phyloP scores from a whole-genome alignment of 1,140 invertebrate species.

The Saccostrea cuccullata region DNA sequence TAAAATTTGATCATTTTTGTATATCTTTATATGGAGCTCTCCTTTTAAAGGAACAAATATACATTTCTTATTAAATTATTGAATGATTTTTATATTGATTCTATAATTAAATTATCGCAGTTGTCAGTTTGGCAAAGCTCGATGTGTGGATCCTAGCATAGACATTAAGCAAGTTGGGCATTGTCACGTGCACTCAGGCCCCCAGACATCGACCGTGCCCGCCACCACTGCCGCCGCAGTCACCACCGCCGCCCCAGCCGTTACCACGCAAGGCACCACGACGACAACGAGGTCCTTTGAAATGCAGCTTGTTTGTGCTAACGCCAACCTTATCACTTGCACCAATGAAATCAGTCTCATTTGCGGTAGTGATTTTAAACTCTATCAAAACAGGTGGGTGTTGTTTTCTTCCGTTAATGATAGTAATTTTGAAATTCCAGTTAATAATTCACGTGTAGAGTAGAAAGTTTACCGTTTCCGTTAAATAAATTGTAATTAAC shows the following conservation, averaged over 20 bases:
- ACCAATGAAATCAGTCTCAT: background rate
- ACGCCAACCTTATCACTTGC: background rate
- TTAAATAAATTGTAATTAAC: too few species aligned
- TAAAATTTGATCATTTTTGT: too few species aligned
- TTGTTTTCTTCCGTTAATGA: background rate
- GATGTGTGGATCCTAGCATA: background rate
- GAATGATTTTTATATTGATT: too few species aligned
- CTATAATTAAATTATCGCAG: background rate
- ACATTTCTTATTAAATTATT: too few species aligned
- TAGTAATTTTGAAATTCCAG: too few species aligned
- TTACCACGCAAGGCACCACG: background rate
- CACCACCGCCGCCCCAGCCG: background rate
- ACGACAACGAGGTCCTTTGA: background rate
- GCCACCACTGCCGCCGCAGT: background rate
- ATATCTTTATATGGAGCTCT: too few species aligned
- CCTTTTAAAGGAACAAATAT: too few species aligned
- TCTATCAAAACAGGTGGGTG: slow-evolving; percentile 15
- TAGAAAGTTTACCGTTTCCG: too few species aligned
- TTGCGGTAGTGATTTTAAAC: background rate
- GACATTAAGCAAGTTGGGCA: background rate
- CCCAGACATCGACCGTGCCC: background rate
- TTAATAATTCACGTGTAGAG: too few species aligned
- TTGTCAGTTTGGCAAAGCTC: slow-evolving; percentile 17
- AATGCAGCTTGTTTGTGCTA: slow-evolving; percentile 20
- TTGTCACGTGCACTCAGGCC: background rate